Evolutionary conservation across 2,797 vertebrate genomes (phyloP), one percentile per base, ranked within the genome.

Genomic region (Rousettus madagascariensis): DNA sequence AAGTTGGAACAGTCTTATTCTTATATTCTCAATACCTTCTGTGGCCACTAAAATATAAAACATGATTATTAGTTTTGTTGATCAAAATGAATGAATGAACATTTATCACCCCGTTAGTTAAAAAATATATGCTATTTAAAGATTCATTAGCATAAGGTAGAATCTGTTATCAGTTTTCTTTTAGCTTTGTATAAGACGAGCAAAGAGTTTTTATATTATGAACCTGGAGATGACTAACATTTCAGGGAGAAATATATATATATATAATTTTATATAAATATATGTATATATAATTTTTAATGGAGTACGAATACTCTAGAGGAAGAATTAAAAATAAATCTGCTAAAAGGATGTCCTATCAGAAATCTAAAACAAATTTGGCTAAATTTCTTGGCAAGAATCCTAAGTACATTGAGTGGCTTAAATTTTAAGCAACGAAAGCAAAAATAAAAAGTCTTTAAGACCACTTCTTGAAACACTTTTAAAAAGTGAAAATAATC

Each of bases 291-390:
- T 46, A 69, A 26, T 71, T 75, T 74, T 9, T 38, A 90, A 69
- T 77, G 72, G 68, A 96, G 19, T 63, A 95, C 36, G 94, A 79
- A 93, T 22, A 4, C 51, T 66, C 74, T 93, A 83, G 46, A 93
- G 77, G 71, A 91, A 94, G 61, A 97, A 94, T 90, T 94, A 88
- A 95, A 96, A 94, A 75, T 79, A 96, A 94, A 86, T 95, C 49
- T 87, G 24, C 65, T 74, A 46, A 91, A 95, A 95, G 95, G 28
- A 97, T 55, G n/a, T 77, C 63, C 78, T 77, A 95, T 63, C 94
- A 88, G 66, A 95, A 96, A 94, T 84, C 33, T 59, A 83, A 97
- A 91, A 88, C 51, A 97, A 97, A 96, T 78, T 88, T 93, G 68
- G 41, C 85, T 92, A 92, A 91, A 74, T 79, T 74, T 90, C 65